Percentiles rank a stretch among this genome's conserved stretches.
Evolutionary conservation across 2,888 invertebrate genomes (phyloP).

Genomic region (Ectropis crepuscularia): DNA sequence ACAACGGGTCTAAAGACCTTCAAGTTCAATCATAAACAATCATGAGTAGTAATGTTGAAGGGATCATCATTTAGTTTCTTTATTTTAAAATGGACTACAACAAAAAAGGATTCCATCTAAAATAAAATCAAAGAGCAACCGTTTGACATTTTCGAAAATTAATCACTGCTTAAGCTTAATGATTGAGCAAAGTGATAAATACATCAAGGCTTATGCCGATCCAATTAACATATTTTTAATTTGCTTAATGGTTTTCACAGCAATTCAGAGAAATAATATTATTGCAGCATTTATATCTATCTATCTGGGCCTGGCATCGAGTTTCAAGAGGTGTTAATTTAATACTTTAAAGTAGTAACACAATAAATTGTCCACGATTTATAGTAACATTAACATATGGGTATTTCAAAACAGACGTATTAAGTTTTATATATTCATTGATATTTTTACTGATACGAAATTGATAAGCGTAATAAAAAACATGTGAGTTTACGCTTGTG

Average conservation of each 20-base stretch:
- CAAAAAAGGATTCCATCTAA: no score
- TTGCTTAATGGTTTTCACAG: slow-evolving; percentile 31
- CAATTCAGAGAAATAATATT: slow-evolving; percentile 29
- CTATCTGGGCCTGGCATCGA: slow-evolving; percentile 49
- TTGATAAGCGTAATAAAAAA: slow-evolving; percentile 60
- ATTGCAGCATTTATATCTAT: slow-evolving; percentile 38
- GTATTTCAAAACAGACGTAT: slow-evolving; percentile 51
- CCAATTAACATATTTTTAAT: slow-evolving; percentile 31
- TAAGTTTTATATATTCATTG: slow-evolving; percentile 53
- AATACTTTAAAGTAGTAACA: slow-evolving; percentile 51
- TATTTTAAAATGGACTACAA: no score
- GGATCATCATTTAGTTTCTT: no score
- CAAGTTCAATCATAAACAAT: no score
- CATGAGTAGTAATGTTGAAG: no score
- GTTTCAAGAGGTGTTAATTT: slow-evolving; percentile 60
- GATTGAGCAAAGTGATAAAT: slow-evolving; percentile 15
- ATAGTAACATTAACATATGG: slow-evolving; percentile 58
- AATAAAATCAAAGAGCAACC: not conserved
- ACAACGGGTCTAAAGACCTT: no score
- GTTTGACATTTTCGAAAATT: slow-evolving; percentile 18
- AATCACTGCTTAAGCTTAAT: slow-evolving; percentile 15
- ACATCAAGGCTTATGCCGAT: slow-evolving; percentile 17
- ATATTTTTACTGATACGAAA: slow-evolving; percentile 52
- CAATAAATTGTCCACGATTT: slow-evolving; percentile 55
- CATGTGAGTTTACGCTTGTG: slow-evolving; percentile 49